These are phyloP conservation scores for Atta texana DNA, from an alignment of 1,140 invertebrate species.

Conservation along the genomic window DNA sequence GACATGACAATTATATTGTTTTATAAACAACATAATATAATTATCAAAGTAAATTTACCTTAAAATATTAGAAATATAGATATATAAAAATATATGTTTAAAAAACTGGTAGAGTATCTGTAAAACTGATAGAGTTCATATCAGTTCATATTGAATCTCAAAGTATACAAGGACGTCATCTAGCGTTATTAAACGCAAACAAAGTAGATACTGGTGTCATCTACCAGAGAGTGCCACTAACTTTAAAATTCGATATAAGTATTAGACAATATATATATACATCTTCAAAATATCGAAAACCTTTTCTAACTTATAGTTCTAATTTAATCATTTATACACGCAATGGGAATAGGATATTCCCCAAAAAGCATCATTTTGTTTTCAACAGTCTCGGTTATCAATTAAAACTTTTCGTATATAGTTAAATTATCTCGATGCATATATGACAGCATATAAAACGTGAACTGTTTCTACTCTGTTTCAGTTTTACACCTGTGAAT, in stretches of 20 bases:
- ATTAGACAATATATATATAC: not conserved
- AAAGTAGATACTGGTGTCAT: not conserved
- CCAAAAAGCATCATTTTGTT: conserved; percentile 29
- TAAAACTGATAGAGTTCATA: not conserved
- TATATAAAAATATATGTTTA: not conserved
- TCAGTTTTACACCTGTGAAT: not conserved
- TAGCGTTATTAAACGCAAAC: conserved; percentile 1
- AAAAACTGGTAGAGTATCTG: too few relatives aligned
- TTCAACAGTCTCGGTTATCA: conserved; percentile 18
- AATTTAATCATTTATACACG: conserved; percentile 49
- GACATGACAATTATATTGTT: too few relatives aligned
- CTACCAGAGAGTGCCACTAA: not conserved
- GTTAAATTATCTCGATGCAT: conserved; percentile 19
- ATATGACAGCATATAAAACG: not conserved
- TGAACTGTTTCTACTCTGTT: not conserved
- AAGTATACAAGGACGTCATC: conserved; percentile 11
- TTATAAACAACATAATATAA: not conserved
- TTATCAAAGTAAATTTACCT: not conserved
- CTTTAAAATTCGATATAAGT: conserved; percentile 20
- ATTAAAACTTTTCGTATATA: conserved; percentile 51
- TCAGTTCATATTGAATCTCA: not conserved
- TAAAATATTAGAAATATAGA: not conserved
- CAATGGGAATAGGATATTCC: conserved; percentile 1
- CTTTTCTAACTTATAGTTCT: conserved; percentile 18
- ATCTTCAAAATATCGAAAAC: conserved; percentile 20